Evolutionary conservation across 2,113 vertebrate species (phyloP).

Genomic region (Varanus salvator): DNA sequence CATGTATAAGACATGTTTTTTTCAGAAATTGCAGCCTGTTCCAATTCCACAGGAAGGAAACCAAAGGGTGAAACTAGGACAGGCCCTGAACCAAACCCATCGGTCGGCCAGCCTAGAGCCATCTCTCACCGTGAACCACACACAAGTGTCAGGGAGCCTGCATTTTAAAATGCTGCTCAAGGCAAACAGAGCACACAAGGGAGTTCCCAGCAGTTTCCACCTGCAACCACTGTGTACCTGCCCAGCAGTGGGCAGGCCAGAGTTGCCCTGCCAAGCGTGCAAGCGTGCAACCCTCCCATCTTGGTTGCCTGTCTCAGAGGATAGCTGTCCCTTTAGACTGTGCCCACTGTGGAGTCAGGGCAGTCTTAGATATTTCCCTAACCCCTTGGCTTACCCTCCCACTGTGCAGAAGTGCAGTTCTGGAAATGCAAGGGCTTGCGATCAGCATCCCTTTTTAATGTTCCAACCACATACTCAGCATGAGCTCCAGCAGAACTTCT

Average conservation of each 20-base stretch:
- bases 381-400: not conserved
- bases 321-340: not conserved
- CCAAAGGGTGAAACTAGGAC: not conserved
- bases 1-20: not conserved
- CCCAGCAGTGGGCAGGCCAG: not conserved
- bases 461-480: conserved; percentile 40
- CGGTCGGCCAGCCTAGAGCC: not conserved
- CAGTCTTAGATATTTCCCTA: not conserved
- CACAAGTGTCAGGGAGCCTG: not conserved
- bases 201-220: not conserved
- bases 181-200: no score
- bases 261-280: not conserved
- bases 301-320: not conserved
- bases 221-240: not conserved
- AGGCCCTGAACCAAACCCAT: not conserved
- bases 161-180: not conserved
- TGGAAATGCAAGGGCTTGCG: conserved; percentile 42
- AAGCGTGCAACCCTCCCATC: not conserved
- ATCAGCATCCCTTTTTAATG: not conserved
- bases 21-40: not conserved
- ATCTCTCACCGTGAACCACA: not conserved
- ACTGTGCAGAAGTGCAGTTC: not conserved
- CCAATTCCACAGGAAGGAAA: not conserved
- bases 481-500: not conserved
- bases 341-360: not conserved